A percentile compares a stretch with the other conserved stretches of the same genome.
Conservation (phyloP, 35 echinoderm and acorn worm species). For the Eucidaris tribuloides region DNA sequence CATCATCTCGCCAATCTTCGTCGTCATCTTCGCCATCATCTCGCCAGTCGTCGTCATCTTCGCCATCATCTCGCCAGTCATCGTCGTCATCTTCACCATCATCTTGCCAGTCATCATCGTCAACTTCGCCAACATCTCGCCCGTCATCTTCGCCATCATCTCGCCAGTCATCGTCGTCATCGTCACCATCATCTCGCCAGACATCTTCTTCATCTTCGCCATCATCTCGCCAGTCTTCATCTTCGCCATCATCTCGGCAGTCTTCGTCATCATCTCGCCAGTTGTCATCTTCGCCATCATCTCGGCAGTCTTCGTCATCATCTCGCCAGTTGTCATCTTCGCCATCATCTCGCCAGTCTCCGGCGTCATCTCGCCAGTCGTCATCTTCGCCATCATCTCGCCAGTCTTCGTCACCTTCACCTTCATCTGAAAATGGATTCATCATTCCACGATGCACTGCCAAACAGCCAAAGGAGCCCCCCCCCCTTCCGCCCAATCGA, state of each 20-base stretch:
- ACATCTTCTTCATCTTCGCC: not conserved
- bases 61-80: not conserved
- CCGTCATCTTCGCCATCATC: not conserved
- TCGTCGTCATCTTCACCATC: not conserved
- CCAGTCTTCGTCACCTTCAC: not conserved
- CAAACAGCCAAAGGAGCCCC: not conserved
- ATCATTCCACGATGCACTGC: not conserved
- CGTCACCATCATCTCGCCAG: not conserved
- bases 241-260: not conserved
- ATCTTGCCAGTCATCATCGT: not conserved
- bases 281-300: constrained; percentile 10
- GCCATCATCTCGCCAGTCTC: too few relatives aligned
- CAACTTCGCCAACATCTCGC: not conserved
- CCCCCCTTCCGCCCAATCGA: not conserved
- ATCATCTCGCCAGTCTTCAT: not conserved
- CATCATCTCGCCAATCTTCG: not conserved
- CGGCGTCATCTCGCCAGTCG: not conserved
- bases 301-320: not conserved
- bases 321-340: not conserved
- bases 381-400: not conserved
- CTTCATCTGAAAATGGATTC: not conserved
- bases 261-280: too few relatives aligned
- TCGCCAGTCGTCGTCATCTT: not conserved
- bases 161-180: not conserved
- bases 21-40: not conserved